Evolutionary conservation across 1,140 invertebrate genomes (phyloP).

Genomic region (Drosophila subobscura): DNA sequence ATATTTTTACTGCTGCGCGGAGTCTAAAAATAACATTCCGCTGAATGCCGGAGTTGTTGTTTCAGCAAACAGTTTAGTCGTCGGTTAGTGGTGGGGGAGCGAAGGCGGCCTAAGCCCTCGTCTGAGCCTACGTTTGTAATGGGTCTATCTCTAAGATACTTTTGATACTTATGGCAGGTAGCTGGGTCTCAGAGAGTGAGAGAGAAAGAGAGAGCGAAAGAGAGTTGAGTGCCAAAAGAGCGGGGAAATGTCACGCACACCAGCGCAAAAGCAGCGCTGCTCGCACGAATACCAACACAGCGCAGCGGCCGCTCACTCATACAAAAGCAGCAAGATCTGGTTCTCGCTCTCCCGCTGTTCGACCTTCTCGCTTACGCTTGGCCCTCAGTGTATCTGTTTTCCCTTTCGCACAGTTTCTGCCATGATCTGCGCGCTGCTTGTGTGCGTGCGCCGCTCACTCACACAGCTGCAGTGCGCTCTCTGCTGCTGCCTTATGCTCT

Average conservation of each 20-base stretch:
- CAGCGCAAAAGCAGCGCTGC: not conserved
- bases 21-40: constrained; percentile 57
- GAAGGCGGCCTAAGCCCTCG: constrained; percentile 42
- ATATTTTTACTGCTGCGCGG: constrained; percentile 9
- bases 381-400: constrained; percentile 23
- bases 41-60: constrained; percentile 34
- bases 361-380: not conserved
- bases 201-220: constrained; percentile 5
- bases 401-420: constrained; percentile 46
- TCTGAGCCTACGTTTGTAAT: constrained; percentile 52
- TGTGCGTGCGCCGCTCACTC: constrained; percentile 61
- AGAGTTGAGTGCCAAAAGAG: not conserved
- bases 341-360: constrained; percentile 6
- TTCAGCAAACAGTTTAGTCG: constrained; percentile 64
- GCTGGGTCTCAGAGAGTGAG: constrained; percentile 28
- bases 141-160: constrained; percentile 44
- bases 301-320: constrained; percentile 37
- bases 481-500: not conserved
- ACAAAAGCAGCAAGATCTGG: constrained; percentile 21
- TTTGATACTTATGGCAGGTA: constrained; percentile 36
- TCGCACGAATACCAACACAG: constrained; percentile 10
- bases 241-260: constrained; percentile 66
- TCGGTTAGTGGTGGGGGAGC: constrained; percentile 11
- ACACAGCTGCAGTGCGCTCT: constrained; percentile 22
- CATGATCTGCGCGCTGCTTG: constrained; percentile 39